phyloP scores from a whole-genome alignment of 2,113 vertebrate species.

The Microtus richardsoni region DNA sequence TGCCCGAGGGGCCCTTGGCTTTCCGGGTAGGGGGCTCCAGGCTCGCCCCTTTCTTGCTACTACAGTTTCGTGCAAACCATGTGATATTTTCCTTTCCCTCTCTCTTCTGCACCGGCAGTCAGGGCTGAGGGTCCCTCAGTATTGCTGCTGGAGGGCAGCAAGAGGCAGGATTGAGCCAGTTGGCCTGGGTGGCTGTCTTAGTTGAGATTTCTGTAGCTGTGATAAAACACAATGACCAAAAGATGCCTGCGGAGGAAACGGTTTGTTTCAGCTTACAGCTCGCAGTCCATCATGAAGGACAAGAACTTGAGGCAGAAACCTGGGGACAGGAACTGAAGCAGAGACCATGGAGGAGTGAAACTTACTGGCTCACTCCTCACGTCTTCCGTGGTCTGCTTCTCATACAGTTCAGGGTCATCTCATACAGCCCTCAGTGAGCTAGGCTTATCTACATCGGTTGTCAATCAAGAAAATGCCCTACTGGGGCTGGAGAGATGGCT shows the following conservation, averaged over 20 bases:
- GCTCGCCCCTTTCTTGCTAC: rapidly evolving
- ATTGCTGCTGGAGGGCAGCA: not conserved
- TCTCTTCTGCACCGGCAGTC: rapidly evolving
- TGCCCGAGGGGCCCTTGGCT: rapidly evolving
- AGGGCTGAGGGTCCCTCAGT: rapidly evolving
- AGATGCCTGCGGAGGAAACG: not conserved
- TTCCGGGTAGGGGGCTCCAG: not conserved
- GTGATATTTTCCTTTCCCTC: rapidly evolving
- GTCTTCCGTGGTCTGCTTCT: not conserved
- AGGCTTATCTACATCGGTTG: not conserved
- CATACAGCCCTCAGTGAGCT: not conserved
- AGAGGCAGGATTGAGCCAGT: rapidly evolving
- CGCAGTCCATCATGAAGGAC: not conserved
- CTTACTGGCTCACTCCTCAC: not conserved
- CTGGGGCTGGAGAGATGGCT: no score
- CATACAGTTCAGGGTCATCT: no score
- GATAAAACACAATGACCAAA: not conserved
- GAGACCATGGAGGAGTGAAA: not conserved
- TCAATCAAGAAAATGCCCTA: not conserved
- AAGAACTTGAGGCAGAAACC: not conserved
- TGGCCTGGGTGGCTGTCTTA: not conserved
- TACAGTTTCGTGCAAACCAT: rapidly evolving
- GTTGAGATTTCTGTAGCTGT: not conserved
- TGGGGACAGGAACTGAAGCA: not conserved
- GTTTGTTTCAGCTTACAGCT: not conserved